phyloP scores from a whole-genome alignment of 2,888 invertebrate genomes.

The Lochmaea crataegi region DNA sequence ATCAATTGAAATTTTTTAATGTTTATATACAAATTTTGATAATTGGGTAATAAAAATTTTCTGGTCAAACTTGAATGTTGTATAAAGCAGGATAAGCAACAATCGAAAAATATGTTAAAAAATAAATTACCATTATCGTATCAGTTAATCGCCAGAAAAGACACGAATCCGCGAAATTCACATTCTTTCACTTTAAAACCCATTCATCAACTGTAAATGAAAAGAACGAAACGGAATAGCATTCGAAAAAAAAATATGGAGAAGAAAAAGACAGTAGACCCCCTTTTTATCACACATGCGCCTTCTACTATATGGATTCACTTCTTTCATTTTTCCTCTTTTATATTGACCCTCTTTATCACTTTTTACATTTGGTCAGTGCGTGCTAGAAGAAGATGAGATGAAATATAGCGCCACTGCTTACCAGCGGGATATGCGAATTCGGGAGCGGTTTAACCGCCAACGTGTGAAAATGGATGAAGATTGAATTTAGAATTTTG shows the following conservation, averaged over 20 bases:
- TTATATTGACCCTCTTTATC: constrained; percentile 51
- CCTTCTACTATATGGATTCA: constrained; percentile 49
- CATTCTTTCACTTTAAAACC: constrained; percentile 26
- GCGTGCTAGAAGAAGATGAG: constrained; percentile 34
- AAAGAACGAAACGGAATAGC: constrained; percentile 46
- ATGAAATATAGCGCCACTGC: constrained; percentile 17
- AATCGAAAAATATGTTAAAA: neutral
- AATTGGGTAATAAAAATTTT: too few species aligned
- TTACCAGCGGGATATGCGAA: constrained; percentile 17
- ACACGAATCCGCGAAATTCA: constrained; percentile 29
- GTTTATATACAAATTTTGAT: too few species aligned
- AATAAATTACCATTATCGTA: neutral
- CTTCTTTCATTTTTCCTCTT: constrained; percentile 56
- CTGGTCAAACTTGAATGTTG: too few species aligned
- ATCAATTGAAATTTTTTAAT: too few species aligned
- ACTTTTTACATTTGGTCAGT: constrained; percentile 37
- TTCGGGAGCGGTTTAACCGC: constrained; percentile 19
- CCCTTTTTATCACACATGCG: constrained; percentile 55
- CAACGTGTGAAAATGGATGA: constrained; percentile 12
- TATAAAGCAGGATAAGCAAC: neutral
- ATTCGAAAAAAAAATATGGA: constrained; percentile 43
- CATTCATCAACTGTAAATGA: constrained; percentile 52
- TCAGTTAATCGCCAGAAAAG: constrained; percentile 4
- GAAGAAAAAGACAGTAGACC: constrained; percentile 42
- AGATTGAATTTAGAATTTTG: neutral